Conservation (phyloP, 2,888 invertebrate genomes). For the Drosophila limbata region DNA sequence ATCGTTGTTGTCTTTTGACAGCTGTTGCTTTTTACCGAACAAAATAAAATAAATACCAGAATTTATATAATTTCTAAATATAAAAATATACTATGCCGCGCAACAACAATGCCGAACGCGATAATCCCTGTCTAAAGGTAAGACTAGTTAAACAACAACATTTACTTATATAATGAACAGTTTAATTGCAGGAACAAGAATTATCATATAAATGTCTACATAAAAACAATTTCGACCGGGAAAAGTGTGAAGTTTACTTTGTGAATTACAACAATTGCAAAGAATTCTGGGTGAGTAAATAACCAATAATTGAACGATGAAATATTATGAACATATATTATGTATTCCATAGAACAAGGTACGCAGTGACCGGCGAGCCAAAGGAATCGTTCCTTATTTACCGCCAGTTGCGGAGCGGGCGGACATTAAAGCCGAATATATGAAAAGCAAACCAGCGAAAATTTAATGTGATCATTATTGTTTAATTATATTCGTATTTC, state of each 20-base stretch:
- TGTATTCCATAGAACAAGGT: slow-evolving; percentile 87
- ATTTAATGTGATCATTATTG: slow-evolving; percentile 30
- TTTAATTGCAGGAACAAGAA: slow-evolving; percentile 89
- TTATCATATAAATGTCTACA: slow-evolving; percentile 90
- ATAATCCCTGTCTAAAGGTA: slow-evolving; percentile 85
- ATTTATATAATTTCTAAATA: slow-evolving; percentile 52
- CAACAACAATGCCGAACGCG: slow-evolving; percentile 81
- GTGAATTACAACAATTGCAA: slow-evolving; percentile 92
- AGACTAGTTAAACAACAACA: not conserved
- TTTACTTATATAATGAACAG: slow-evolving; percentile 7
- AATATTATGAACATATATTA: not conserved
- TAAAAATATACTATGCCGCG: slow-evolving; percentile 74
- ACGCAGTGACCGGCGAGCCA: slow-evolving; percentile 87
- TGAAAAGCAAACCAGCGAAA: slow-evolving; percentile 82
- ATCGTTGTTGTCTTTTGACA: not conserved
- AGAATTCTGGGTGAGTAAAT: slow-evolving; percentile 91
- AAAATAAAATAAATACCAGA: slow-evolving; percentile 29
- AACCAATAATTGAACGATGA: not conserved
- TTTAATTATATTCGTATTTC: slow-evolving; percentile 11
- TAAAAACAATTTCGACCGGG: slow-evolving; percentile 88
- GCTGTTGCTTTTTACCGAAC: slow-evolving; percentile 9
- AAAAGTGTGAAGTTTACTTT: slow-evolving; percentile 89
- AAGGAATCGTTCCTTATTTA: slow-evolving; percentile 89
- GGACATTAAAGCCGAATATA: slow-evolving; percentile 88
- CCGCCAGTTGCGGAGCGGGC: slow-evolving; percentile 90